Percentiles rank a stretch among this genome's conserved stretches.
Conservation (phyloP, 2,113 vertebrate species). For the Macheiramphus alcinus region DNA sequence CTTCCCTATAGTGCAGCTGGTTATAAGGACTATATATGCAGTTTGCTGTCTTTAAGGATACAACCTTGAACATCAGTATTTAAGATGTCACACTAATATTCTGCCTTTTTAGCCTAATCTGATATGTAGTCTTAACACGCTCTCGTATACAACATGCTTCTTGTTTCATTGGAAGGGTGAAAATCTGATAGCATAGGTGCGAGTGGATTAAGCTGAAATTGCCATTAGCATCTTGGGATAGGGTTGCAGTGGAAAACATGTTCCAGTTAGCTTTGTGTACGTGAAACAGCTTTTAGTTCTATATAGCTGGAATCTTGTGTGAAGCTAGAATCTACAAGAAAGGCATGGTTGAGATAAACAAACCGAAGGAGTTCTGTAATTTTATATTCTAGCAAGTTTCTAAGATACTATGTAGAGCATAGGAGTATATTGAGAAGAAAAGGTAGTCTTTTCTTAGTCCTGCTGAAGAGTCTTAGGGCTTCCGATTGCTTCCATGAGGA, state of each 20-base stretch:
- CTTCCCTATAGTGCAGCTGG: neutral
- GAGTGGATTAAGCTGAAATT: neutral
- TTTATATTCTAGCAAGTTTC: neutral
- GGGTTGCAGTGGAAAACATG: neutral
- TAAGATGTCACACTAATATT: neutral
- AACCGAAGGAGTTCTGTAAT: neutral
- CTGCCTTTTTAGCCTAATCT: neutral
- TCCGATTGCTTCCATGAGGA: neutral
- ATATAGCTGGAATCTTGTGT: neutral
- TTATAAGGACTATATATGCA: neutral
- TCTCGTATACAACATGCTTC: neutral
- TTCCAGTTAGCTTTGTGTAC: neutral
- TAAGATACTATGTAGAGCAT: neutral
- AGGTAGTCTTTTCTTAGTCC: neutral
- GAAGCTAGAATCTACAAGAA: neutral
- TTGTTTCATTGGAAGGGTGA: neutral
- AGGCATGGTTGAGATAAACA: neutral
- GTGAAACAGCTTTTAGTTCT: neutral
- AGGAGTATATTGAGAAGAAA: neutral
- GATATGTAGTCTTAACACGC: neutral
- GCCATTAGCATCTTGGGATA: neutral
- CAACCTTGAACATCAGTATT: neutral
- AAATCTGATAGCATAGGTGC: neutral
- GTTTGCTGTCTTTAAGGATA: neutral
- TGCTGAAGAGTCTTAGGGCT: neutral